Conservation (phyloP, 2,113 vertebrate species). For the Collichthys lucidus region DNA sequence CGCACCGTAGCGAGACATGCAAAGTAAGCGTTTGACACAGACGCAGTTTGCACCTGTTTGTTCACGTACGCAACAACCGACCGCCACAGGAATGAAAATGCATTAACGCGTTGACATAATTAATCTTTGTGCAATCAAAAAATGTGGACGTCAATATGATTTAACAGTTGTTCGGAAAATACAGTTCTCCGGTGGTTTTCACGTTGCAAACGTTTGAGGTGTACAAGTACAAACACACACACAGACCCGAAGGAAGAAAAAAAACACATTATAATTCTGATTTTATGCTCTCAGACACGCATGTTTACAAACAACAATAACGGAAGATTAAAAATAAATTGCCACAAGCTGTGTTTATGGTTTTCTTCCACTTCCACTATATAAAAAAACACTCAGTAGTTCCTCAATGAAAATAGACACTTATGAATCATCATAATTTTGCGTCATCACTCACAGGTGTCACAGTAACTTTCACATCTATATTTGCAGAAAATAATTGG, state of each 20-base stretch:
- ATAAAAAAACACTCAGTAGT: not conserved
- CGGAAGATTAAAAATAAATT: not conserved
- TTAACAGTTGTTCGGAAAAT: not conserved
- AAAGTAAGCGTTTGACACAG: slow-evolving; percentile 46
- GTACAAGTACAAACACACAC: not conserved
- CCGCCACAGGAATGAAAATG: slow-evolving; percentile 7
- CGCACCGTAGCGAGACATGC: slow-evolving; percentile 12
- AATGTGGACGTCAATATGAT: not conserved
- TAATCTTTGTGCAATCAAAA: slow-evolving; percentile 16
- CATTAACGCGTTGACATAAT: not conserved
- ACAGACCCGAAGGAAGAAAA: not conserved
- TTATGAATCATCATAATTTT: not conserved
- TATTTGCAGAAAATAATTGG: not conserved
- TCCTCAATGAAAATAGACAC: not conserved
- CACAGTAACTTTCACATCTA: not conserved
- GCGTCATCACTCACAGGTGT: not conserved
- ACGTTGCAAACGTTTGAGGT: slow-evolving; percentile 3
- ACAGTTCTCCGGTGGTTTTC: not conserved
- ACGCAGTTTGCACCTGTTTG: slow-evolving; percentile 52
- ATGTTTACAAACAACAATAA: not conserved
- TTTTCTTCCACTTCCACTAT: not conserved
- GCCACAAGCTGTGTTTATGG: not conserved
- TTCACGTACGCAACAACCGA: slow-evolving; percentile 5
- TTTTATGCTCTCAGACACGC: not conserved
- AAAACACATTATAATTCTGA: not conserved